Evolutionary conservation across 2,113 vertebrate genomes (phyloP).

Genomic region (Struthidea cinerea): DNA sequence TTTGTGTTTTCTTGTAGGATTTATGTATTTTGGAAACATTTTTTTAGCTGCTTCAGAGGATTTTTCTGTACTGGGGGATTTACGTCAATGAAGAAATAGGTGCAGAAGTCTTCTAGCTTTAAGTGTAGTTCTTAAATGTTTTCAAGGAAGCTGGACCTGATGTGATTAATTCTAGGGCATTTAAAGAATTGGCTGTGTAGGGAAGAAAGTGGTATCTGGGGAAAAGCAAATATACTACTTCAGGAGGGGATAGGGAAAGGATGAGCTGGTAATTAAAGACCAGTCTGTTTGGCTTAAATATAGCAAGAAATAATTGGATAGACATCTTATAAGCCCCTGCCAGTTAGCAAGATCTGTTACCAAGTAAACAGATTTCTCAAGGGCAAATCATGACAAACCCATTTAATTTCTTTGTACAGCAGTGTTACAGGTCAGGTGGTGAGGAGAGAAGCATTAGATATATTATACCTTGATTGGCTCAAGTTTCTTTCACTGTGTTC

Average conservation of each 20-base stretch:
- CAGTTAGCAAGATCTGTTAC: not conserved
- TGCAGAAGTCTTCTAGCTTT: not conserved
- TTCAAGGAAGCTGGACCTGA: not conserved
- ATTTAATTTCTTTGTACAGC: not conserved
- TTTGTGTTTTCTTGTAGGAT: constrained; percentile 52
- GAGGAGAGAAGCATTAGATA: not conserved
- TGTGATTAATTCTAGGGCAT: not conserved
- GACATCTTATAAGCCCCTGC: not conserved
- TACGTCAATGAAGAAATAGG: not conserved
- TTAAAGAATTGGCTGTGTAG: not conserved
- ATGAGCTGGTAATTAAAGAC: constrained; percentile 16
- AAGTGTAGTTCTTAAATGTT: not conserved
- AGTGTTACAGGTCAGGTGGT: not conserved
- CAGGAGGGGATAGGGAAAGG: not conserved
- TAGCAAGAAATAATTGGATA: constrained; percentile 11
- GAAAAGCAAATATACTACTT: not conserved
- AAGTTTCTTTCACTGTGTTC: not conserved
- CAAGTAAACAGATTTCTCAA: not conserved
- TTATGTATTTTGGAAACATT: constrained; percentile 37
- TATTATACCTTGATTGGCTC: not conserved
- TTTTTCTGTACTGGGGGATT: not conserved
- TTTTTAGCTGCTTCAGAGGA: constrained; percentile 33
- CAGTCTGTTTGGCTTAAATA: constrained; percentile 15
- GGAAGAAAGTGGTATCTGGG: not conserved
- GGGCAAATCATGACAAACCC: not conserved